Evolutionary conservation across 2,113 vertebrate species (phyloP), one percentile per base, ranked within the genome.

Genomic region (Heterotis niloticus): DNA sequence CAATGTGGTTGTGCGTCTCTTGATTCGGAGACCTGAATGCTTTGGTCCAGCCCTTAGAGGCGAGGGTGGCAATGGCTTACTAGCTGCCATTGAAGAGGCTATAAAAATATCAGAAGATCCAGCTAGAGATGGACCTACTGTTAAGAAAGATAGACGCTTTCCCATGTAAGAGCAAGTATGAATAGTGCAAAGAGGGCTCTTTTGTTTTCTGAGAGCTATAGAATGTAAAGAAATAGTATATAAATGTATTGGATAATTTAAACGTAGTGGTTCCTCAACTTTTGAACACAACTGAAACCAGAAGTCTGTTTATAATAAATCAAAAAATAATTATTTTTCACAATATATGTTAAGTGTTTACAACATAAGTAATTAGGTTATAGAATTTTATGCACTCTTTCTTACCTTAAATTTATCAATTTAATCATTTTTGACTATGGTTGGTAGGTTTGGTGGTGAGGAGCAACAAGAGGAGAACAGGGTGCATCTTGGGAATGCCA

Each of bases 41-140:
- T 98, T 98, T 0, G 96, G 96, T 23, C 96, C 96, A 0, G 96
- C 96, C 4, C 90, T 98, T 68, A 88, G 96, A 79, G 96, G 96
- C 0, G 96, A 98, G 86, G 96, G 96, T 0, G 95, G 96, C 56
- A 96, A 95, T 0, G 96, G 95, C 44, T 89, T 98, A 29, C 84
- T 98, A 75, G 94, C 94, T 1, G 95, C 95, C 64, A 95, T 97
- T 20, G 95, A 98, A 70, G 96, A 97, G 56, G 96, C 96, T 85
- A 96, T 97, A 77, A 95, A 95, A 85, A 98, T 98, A 90, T 96
- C 95, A 0, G 95, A 97, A 83, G 96, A 98, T 80, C 96, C 96
- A 0, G 95, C 95, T 0, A 89, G 96, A 54, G 96, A 98, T 11
- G 96, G 96, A 10, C 95, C 96, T 0, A 95, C 92, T 0, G 88